Evolutionary conservation across 2,797 vertebrate genomes (phyloP).

Genomic region (Paedocypris micromegethes): DNA sequence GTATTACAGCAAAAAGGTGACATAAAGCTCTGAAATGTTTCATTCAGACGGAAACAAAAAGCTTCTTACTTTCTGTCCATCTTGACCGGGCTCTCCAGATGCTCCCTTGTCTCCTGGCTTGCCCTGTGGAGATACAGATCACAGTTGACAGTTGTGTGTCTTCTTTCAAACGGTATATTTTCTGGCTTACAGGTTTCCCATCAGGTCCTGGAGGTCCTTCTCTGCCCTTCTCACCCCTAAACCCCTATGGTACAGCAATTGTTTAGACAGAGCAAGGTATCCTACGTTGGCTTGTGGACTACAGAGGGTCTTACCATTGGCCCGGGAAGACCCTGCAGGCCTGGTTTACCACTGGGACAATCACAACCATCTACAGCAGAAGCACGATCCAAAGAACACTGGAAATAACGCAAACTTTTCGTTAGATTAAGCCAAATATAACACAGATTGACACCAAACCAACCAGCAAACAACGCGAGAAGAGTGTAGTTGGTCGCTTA

Average conservation of each 20-base stretch:
- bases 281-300: no score
- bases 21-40: not conserved
- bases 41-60: not conserved
- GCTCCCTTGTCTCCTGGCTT: slow-evolving; percentile 47
- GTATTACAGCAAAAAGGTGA: not conserved
- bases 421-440: no score
- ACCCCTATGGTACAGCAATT: slow-evolving; percentile 44
- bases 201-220: slow-evolving; percentile 60
- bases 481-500: slow-evolving; percentile 43
- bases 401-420: not conserved
- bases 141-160: not conserved
- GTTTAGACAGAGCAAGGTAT: no score
- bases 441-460: not conserved
- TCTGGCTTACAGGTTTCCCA: slow-evolving; percentile 59
- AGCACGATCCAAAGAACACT: slow-evolving; percentile 57
- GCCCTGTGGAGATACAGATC: slow-evolving; percentile 46
- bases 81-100: slow-evolving; percentile 45
- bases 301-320: slow-evolving; percentile 47
- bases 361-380: slow-evolving; percentile 45
- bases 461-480: not conserved
- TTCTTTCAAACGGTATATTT: not conserved
- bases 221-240: slow-evolving; percentile 55
- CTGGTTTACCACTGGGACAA: slow-evolving; percentile 57
- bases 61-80: slow-evolving; percentile 49
- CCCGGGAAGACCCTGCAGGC: slow-evolving; percentile 54